Conservation (phyloP, 2,113 vertebrate species). For the Rostratula benghalensis region DNA sequence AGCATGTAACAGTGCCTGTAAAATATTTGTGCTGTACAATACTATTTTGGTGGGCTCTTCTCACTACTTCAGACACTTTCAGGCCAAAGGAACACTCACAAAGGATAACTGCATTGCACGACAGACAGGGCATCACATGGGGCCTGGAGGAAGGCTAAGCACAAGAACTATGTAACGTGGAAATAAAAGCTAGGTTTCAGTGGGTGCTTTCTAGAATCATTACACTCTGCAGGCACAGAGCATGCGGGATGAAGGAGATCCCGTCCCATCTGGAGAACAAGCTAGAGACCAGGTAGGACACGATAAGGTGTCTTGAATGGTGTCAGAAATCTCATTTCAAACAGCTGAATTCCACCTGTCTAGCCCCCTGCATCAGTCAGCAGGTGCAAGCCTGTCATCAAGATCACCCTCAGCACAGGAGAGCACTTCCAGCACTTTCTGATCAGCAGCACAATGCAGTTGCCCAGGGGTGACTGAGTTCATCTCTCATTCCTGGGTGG, state of each 20-base stretch:
- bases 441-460: background rate
- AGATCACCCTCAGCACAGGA: accelerated
- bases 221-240: background rate
- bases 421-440: background rate
- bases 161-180: background rate
- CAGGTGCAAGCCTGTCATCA: accelerated
- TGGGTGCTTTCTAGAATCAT: background rate
- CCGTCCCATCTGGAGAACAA: background rate
- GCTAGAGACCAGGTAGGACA: background rate
- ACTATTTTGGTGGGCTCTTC: background rate
- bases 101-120: background rate
- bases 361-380: background rate
- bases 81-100: background rate
- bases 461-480: background rate
- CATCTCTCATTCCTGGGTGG: background rate
- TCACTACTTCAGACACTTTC: background rate
- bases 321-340: background rate
- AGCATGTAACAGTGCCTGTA: background rate
- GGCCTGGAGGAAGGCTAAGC: background rate
- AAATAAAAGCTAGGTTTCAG: background rate
- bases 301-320: accelerated
- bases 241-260: background rate
- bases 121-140: accelerated
- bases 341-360: background rate
- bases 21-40: background rate